Evolutionary conservation across 2,113 vertebrate genomes (phyloP), one percentile per base, ranked within the genome.

Genomic region (Zingel zingel): DNA sequence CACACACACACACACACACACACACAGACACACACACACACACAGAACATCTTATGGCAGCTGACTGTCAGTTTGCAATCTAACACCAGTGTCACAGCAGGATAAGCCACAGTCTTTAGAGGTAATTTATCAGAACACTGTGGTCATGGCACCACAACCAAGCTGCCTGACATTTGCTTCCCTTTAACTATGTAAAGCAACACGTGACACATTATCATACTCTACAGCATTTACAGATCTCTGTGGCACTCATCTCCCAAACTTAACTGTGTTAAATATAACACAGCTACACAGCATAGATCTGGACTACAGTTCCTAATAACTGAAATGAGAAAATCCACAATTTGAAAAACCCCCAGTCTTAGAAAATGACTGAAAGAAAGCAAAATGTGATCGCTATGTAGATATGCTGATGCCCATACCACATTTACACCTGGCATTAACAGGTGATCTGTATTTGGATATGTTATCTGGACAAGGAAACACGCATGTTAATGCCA

Each of bases 31-130:
- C 58, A 50, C 75, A 61, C 66, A 61, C 50, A 71, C 62, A 67
- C 51, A 62, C 27, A 53, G 6, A 73, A 54, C 72, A 80, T 87
- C 78, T 82, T 83, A 74, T 77, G 88, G 79, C 87, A 89, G 86
- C 86, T 90, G 86, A 80, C 78, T 78, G 83, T 77, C 86, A 76
- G 53, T 87, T 51, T 87, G 90, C 47, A 88, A 88, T 79, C 79
- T 14, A 79, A 86, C 85, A 83, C 79, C 82, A 47, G 81, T 58
- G 73, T 86, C 84, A 77, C 56, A 81, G 81, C 54, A 15, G 84
- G 87, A 86, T 93, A 88, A 93, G 82, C 85, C 5, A 16, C 53
- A 16, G 86, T 83, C 78, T 92, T 86, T 70, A 76, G 61, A 84
- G 50, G 57, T 76, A 79, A 91, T 91, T 90, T 39, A 88, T 87